Base-by-base conservation (phyloP, 2,113 vertebrate genomes). In the Pachyramphus minor region DNA sequence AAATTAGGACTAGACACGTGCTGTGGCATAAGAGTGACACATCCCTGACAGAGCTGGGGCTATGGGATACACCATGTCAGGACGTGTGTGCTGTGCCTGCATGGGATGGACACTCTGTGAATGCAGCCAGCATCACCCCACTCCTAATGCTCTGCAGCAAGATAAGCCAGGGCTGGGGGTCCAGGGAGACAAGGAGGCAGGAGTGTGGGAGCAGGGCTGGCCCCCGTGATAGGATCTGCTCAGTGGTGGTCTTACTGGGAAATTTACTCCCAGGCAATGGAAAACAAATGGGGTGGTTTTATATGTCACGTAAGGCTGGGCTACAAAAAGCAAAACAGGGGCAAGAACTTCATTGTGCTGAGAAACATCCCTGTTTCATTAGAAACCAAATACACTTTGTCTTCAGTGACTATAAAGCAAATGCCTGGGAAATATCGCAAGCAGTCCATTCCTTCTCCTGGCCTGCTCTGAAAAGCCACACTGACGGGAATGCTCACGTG, bases 341-440 rank as follows among this genome's bases (percentile, higher is more conserved):
- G 45, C 92, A 91, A 86, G 93, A 91, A 74, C 89, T 89, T 93
- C 74, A 56, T 79, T 71, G 41, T 37, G 68, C 58, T 56, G 39
- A 47, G 47, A 86, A 94, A 95, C 73, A 90, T 95, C 90, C 62
- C 59, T 37, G 60, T 90, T 93, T 90, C 94, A 93, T 89, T 89
- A 94, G 81, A 69, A 91, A 93, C 76, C 78, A 73, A 89, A 79
- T 73, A 64, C 23, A 16, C 69, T 96, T 91, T 76, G 91, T 90
- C 59, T 96, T 89, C 89, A 79, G 87, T 41, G 72, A 80, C 78
- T 91, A 11, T 79, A 93, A 93, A 91, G 90, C 78, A 69, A 89
- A 87, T 91, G 90, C 90, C 96, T 96, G 93, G 92, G 91, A 94
- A 96, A 93, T 79, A 74, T 85, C 14, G 22, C 78, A 83, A 82